These are phyloP conservation scores for Dryas iulia DNA, from an alignment of 1,140 invertebrate genomes.

Conservation along the genomic window DNA sequence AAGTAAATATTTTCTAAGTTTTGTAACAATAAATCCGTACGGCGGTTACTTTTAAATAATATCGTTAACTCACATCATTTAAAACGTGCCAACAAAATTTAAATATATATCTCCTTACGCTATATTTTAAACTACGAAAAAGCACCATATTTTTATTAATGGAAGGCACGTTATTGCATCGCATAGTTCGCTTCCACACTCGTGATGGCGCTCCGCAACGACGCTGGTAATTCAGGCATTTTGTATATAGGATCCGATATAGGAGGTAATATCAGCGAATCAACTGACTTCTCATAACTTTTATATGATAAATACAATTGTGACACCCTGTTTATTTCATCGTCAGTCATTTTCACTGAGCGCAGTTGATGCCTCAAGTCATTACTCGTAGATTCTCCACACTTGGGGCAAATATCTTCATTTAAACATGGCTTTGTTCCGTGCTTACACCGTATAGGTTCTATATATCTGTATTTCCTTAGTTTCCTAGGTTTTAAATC, in stretches of 20 bases:
- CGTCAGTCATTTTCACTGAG: conserved; percentile 58
- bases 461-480: conserved; percentile 56
- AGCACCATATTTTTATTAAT: not conserved
- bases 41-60: not conserved
- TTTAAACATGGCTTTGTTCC: conserved; percentile 43
- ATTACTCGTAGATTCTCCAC: conserved; percentile 51
- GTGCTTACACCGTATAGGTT: conserved; percentile 57
- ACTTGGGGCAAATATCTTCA: conserved; percentile 58
- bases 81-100: not conserved
- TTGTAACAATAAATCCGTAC: not conserved
- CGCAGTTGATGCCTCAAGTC: conserved; percentile 61
- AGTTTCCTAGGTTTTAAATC: conserved; percentile 33
- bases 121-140: not conserved
- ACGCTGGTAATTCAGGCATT: conserved; percentile 56
- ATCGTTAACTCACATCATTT: not conserved
- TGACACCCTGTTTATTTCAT: conserved; percentile 59
- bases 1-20: not conserved
- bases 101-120: not conserved
- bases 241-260: conserved; percentile 64
- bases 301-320: conserved; percentile 58
- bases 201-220: conserved; percentile 46
- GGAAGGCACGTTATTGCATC: conserved; percentile 42
- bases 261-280: conserved; percentile 57
- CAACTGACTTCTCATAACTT: conserved; percentile 59
- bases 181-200: conserved; percentile 47